Percentiles rank a stretch among this genome's conserved stretches.
These are phyloP conservation scores for Sebastes vulpes DNA, from an alignment of 2,797 vertebrate genomes.

Conservation along the genomic window DNA sequence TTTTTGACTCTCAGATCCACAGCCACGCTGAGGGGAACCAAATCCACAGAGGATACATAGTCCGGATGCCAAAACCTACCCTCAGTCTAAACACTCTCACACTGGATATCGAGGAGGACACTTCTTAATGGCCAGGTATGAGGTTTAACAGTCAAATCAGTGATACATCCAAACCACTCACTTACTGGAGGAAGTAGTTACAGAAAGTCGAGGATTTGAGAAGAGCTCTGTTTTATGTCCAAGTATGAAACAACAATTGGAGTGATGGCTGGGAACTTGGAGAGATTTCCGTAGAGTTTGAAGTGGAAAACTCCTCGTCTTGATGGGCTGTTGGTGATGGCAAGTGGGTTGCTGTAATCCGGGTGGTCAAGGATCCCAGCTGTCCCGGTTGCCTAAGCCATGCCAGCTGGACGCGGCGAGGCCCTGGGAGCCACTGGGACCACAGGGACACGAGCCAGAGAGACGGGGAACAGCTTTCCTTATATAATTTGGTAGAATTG, in stretches of 20 bases:
- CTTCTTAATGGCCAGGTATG: slow-evolving; percentile 43
- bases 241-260: slow-evolving; percentile 61
- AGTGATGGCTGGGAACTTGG: slow-evolving; percentile 56
- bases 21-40: slow-evolving; percentile 10
- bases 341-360: slow-evolving; percentile 64
- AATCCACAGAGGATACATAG: slow-evolving; percentile 43
- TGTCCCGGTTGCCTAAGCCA: slow-evolving; percentile 57
- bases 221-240: slow-evolving; percentile 57
- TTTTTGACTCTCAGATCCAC: slow-evolving; percentile 25
- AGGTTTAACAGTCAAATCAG: slow-evolving; percentile 31
- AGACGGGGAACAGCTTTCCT: slow-evolving; percentile 35
- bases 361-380: slow-evolving; percentile 78
- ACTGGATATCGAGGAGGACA: slow-evolving; percentile 40
- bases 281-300: slow-evolving; percentile 42
- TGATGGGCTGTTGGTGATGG: slow-evolving; percentile 69
- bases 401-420: slow-evolving; percentile 70
- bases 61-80: slow-evolving; percentile 30
- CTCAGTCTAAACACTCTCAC: slow-evolving; percentile 48
- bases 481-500: slow-evolving; percentile 49
- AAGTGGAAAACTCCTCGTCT: slow-evolving; percentile 65
- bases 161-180: slow-evolving; percentile 39
- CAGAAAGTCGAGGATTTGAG: slow-evolving; percentile 44
- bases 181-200: slow-evolving; percentile 50
- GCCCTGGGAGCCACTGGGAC: slow-evolving; percentile 59
- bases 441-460: slow-evolving; percentile 43